Evolutionary conservation across 2,888 invertebrate species (phyloP).

Genomic region (Drosophila aldrichi): DNA sequence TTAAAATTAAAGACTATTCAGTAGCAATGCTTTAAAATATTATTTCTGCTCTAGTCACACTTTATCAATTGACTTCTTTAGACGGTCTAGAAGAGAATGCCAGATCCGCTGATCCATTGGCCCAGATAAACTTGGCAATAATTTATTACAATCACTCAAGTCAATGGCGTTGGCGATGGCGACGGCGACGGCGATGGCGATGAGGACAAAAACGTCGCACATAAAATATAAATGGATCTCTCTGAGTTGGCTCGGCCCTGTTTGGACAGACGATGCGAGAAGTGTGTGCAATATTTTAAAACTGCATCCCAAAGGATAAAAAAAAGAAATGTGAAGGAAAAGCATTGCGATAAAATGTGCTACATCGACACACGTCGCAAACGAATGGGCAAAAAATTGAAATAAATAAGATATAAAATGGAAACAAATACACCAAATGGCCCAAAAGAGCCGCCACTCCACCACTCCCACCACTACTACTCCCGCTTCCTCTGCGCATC

Average conservation of each 20-base stretch:
- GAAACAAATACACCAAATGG: conserved; percentile 56
- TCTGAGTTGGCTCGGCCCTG: conserved; percentile 27
- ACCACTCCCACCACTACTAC: neutral
- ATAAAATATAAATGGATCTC: conserved; percentile 62
- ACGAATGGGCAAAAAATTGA: conserved; percentile 74
- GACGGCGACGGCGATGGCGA: neutral
- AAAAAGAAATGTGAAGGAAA: conserved; percentile 32
- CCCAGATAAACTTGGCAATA: conserved; percentile 62
- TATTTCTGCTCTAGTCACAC: no score
- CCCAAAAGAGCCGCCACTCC: conserved; percentile 5
- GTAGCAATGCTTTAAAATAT: no score
- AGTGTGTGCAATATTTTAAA: conserved; percentile 70
- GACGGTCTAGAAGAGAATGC: conserved; percentile 12
- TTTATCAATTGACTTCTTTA: conserved; percentile 45
- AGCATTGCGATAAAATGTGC: conserved; percentile 70
- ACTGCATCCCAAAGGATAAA: conserved; percentile 71
- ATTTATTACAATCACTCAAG: conserved; percentile 78
- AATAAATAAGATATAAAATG: conserved; percentile 78
- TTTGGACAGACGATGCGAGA: conserved; percentile 21
- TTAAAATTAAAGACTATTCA: no score
- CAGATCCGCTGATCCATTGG: conserved; percentile 36
- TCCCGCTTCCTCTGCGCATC: no score
- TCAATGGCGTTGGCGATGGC: conserved; percentile 39
- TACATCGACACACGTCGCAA: conserved; percentile 61
- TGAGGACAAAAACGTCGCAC: conserved; percentile 36